Conservation (phyloP, 64 coral and sea anemone species). For the Pachyseris speciosa region DNA sequence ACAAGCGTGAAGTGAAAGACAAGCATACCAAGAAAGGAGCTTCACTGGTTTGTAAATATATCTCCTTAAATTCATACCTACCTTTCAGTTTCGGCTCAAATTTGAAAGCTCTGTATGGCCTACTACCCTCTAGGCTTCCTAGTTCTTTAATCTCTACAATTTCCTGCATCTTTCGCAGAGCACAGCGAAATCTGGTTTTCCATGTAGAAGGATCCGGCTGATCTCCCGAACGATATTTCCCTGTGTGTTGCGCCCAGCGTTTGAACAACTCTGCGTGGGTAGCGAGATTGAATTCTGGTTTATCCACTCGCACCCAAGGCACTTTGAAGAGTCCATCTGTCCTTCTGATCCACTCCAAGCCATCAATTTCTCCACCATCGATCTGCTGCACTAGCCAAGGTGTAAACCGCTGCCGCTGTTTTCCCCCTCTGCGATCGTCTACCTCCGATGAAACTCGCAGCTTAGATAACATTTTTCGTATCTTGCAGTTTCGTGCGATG, state of each 20-base stretch:
- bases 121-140: constrained; percentile 63
- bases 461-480: constrained; percentile 16
- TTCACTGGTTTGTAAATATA: not conserved
- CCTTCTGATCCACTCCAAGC: constrained; percentile 76
- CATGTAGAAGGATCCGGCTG: constrained; percentile 81
- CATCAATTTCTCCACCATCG: constrained; percentile 41
- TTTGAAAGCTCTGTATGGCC: constrained; percentile 84
- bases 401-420: constrained; percentile 72
- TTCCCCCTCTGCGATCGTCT: not conserved
- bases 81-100: constrained; percentile 81
- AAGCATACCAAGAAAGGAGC: not conserved
- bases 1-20: not conserved
- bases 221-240: constrained; percentile 75
- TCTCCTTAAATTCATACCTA: not conserved
- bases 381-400: constrained; percentile 80
- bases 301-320: constrained; percentile 84
- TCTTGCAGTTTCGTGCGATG: constrained; percentile 41
- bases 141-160: constrained; percentile 77
- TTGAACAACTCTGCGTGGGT: constrained; percentile 84
- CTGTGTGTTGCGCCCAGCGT: constrained; percentile 82
- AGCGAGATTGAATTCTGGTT: constrained; percentile 80
- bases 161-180: constrained; percentile 86
- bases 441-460: not conserved
- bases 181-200: constrained; percentile 94
- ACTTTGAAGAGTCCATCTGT: constrained; percentile 66